A percentile compares a stretch with the other conserved stretches of the same genome.
Conservation (phyloP, 2,888 invertebrate genomes). For the Homarus gammarus region DNA sequence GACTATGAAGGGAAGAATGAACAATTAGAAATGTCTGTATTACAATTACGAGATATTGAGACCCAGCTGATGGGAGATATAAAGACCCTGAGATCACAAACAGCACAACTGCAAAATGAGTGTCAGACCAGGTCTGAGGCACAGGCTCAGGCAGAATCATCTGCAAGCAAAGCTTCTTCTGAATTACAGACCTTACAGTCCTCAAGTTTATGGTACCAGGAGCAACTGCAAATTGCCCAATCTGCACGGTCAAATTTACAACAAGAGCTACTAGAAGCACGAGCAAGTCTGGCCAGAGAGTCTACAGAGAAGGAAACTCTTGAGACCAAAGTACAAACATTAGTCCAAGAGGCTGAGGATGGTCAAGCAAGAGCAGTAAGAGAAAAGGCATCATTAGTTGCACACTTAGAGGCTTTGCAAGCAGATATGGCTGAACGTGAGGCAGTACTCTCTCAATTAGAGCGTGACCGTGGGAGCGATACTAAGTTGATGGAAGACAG, state of each 20-base stretch:
- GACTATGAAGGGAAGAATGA: conserved; percentile 28
- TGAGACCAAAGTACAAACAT: conserved; percentile 79
- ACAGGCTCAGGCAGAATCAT: conserved; percentile 45
- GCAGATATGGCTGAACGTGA: conserved; percentile 81
- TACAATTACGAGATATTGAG: conserved; percentile 37
- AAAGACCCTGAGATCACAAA: conserved; percentile 25
- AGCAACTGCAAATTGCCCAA: conserved; percentile 80
- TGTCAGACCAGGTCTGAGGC: conserved; percentile 29
- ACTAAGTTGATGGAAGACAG: conserved; percentile 78
- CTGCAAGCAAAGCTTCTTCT: conserved; percentile 25
- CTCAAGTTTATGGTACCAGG: conserved; percentile 80
- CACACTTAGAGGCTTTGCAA: conserved; percentile 80
- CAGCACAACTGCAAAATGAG: conserved; percentile 33
- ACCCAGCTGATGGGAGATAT: conserved; percentile 18
- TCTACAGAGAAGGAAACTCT: conserved; percentile 79
- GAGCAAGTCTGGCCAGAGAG: conserved; percentile 78
- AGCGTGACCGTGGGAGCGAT: conserved; percentile 79
- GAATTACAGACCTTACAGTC: conserved; percentile 78
- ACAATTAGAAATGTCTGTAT: conserved; percentile 14
- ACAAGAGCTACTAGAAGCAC: conserved; percentile 79
- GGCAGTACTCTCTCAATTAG: conserved; percentile 79
- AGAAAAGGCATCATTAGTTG: conserved; percentile 80
- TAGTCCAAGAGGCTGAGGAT: conserved; percentile 79
- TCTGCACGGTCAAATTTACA: conserved; percentile 79
- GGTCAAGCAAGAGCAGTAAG: conserved; percentile 79